Base-by-base conservation (phyloP, 2,888 invertebrate species). In the Plemyria rubiginata region DNA sequence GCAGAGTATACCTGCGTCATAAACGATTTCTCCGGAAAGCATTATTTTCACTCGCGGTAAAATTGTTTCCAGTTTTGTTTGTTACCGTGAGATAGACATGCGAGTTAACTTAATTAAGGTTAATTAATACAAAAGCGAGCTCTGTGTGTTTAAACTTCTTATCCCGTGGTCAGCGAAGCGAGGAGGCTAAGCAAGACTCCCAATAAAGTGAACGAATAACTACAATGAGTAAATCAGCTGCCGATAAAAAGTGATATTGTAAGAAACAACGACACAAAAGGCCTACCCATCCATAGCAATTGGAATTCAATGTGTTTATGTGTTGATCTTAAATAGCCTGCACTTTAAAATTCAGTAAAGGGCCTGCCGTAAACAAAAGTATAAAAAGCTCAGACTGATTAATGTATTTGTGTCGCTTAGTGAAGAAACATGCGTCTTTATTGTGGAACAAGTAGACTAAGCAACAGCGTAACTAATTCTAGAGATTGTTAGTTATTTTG, bases 401-500 rank as follows among this genome's bases (percentile, higher is more conserved):
- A 84, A 87, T 86, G 85, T 80, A 86, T 85, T 78, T 82, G 82
- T 84, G 85, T 85, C 85, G 81, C 82, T 80, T 78, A 80, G 82
- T 89, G 86, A 87, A 87, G 89, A 88, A 90, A 88, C 88, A 80
- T 76, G 73, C 80, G 78, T 86, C 81, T 86, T 84, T 83, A 86
- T 84, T 85, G 82, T 88, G 78, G 79, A 83, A 81, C 84, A 86
- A 88, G 85, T 86, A 85, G 86, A 88, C 75, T 88, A 84, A 85
- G 86, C 90, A 86, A 88, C 85, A 73, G 90, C 91, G 91, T 89
- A 90, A 90, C 92, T 90, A 92, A 91, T 90, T 89, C 87, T 83
- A 80, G 87, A 91, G 92, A 92, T 92, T 89, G 92, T 92, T 84
- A 87, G 83, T 90, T 90, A 90, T 92, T 92, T 92, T 92, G 90